Base-by-base conservation (phyloP, 2,888 invertebrate genomes). In the Chrysolina haemoptera region DNA sequence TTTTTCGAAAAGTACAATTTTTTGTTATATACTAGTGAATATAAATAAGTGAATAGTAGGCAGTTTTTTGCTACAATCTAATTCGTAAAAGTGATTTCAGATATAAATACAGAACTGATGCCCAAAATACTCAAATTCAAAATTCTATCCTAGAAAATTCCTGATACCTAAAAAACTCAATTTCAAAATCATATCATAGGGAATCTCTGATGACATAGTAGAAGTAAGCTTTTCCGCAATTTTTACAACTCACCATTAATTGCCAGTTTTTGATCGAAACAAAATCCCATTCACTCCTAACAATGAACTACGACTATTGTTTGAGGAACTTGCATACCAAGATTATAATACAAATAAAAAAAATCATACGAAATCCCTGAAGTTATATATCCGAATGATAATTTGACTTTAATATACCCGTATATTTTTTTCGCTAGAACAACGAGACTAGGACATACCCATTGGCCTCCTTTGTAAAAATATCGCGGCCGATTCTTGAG, bases 401-500 rank as follows among this genome's bases (percentile, higher is more conserved):
- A 78, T 77, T 78, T 78, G 80, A 79, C 79, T 77, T 71, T 55
- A 75, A 81, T 81, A 79, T 82, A 83, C 84, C 83, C 83, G 82
- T 82, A 84, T 68, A 70, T 16, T 35, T 11, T n/a, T 68, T 67
- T 75, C 53, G 53, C 55, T 55, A 74, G 71, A 71, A 68, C 64
- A 74, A 79, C 69, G 75, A 73, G 82, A 85, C 85, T 86, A 86
- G 82, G 85, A 84, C 67, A 82, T 84, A 76, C 82, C 80, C 74
- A 79, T 73, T 35, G 81, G 78, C 76, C 84, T 76, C 70, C 82
- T 89, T 67, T 89, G 88, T 77, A 90, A 86, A 82, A 91, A 91
- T 11, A 91, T 82, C 22, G 89, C 87, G 40, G 90, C 89, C 0
- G 90, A 89, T 74, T 91, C 90, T 76, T 90, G 90, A 35, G 90